Base-by-base conservation (phyloP, 2,888 invertebrate species). In the Hedychridium roseum region DNA sequence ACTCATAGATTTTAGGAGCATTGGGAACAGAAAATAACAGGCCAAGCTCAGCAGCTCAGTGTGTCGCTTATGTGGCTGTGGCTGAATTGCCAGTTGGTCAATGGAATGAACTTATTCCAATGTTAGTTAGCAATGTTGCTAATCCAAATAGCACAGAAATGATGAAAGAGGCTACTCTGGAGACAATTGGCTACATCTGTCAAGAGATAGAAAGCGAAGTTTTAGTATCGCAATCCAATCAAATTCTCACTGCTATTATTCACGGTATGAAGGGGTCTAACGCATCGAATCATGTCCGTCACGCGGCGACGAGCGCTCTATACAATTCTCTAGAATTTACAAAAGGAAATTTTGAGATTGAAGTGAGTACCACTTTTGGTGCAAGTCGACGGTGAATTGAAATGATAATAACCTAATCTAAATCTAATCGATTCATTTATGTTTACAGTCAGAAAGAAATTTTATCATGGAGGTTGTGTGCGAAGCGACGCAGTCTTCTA, bases 391-490 rank as follows among this genome's bases (percentile, higher is more conserved):
- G n/a, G n/a, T n/a, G n/a, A n/a, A n/a, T n/a, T n/a, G n/a, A n/a
- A n/a, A n/a, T n/a, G n/a, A n/a, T n/a, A n/a, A n/a, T n/a, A n/a
- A n/a, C n/a, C n/a, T n/a, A n/a, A n/a, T n/a, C n/a, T n/a, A n/a
- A n/a, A n/a, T n/a, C n/a, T n/a, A n/a, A n/a, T n/a, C 15, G 2
- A 3, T 3, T 43, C 1, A 6, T 34, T 26, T 45, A 7, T 61
- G 18, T 35, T 67, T 66, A 27, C 63, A 88, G 84, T 87, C 90
- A 47, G 99, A 99, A 81, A 85, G 99, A 58, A 96, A 99, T 81
- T 97, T 95, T 78, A 98, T 99, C 44, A 99, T 99, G 99, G 97
- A 99, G 83, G 96, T 97, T 41, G 97, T 99, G 4, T 99, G 99
- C 82, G 97, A 98, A 82, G 95, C 98, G 2, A 99, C 99, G 1